Base-by-base conservation (phyloP, 2,888 invertebrate genomes). In the Drosophila greeni region DNA sequence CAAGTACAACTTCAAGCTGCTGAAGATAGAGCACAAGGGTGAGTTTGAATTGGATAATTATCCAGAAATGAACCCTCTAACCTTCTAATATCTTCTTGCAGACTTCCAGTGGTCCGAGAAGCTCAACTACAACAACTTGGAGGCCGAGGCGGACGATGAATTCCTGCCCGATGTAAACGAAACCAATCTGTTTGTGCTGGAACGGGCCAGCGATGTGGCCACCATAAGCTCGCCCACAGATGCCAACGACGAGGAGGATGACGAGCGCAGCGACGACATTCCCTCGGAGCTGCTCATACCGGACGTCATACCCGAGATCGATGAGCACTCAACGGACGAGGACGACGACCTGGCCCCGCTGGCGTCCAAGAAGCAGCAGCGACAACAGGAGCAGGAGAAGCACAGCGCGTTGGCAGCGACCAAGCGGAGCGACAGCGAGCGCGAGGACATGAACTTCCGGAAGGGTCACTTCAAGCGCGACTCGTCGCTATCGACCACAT, bases 251-350 rank as follows among this genome's bases (percentile, higher is more conserved):
- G 74, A 74, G 20, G 86, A 87, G 5, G 87, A 87, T 12, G 87
- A 87, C 16, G 87, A 88, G 23, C 85, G 83, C 59, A 88, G 87
- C 69, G 89, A 88, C 67, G 89, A 89, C 64, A 83, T 89, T 62
- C 89, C 89, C 20, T 84, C 86, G 1, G 89, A 89, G 45, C 68
- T 89, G 20, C 72, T 89, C 23, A 87, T 89, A 73, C 86, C 86
- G 33, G 89, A 89, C 66, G 72, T 82, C 3, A 87, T 89, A 82
- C 89, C 89, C 6, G 89, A 88, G 78, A 86, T 88, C 14, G 87
- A 88, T 77, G 89, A 88, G 67, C 80, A 86, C 60, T 87, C 88
- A 20, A 86, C 87, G 12, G 86, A 86, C 31, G 86, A 88, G 47
- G 83, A 86, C 23, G 83, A 86, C 40, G 87, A 86, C 24, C 64